These are phyloP conservation scores for Enchytraeus crypticus DNA, from an alignment of 2,888 invertebrate species.

Conservation along the genomic window DNA sequence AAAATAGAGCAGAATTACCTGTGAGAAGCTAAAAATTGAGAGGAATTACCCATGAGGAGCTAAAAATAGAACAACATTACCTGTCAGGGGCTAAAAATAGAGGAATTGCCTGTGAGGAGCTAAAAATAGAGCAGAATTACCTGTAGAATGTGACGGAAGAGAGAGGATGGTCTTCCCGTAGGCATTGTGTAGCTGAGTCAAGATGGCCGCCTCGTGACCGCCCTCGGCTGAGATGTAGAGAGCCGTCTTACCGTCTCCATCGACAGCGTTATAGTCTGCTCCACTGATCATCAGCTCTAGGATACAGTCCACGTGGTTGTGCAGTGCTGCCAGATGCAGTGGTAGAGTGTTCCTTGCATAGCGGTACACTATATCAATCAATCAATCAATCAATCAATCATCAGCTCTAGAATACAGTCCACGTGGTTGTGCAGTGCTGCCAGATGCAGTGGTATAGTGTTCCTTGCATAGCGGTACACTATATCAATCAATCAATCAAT, in stretches of 20 bases:
- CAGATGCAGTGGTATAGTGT: slow-evolving; percentile 44
- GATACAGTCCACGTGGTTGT: slow-evolving; percentile 40
- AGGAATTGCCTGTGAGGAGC: no score
- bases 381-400: slow-evolving; percentile 27
- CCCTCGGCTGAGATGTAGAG: slow-evolving; percentile 40
- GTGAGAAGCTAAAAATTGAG: no score
- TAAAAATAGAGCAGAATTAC: no score
- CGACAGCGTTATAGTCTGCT: slow-evolving; percentile 45
- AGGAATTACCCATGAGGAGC: no score
- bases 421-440: slow-evolving; percentile 39
- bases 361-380: slow-evolving; percentile 34
- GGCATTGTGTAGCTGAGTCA: slow-evolving; percentile 41
- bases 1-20: no score
- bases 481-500: slow-evolving; percentile 27
- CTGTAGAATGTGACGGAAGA: slow-evolving; percentile 31
- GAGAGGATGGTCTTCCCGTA: slow-evolving; percentile 44
- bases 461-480: slow-evolving; percentile 41
- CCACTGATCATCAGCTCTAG: slow-evolving; percentile 42
- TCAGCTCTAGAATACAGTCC: slow-evolving; percentile 39
- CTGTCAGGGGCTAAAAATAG: no score
- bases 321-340: slow-evolving; percentile 40
- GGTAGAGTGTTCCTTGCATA: slow-evolving; percentile 44
- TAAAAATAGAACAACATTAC: no score
- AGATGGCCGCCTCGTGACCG: slow-evolving; percentile 35
- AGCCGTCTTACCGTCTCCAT: slow-evolving; percentile 38